These are phyloP conservation scores for Lophius americanus DNA, from an alignment of 2,797 vertebrate species.

Conservation along the genomic window DNA sequence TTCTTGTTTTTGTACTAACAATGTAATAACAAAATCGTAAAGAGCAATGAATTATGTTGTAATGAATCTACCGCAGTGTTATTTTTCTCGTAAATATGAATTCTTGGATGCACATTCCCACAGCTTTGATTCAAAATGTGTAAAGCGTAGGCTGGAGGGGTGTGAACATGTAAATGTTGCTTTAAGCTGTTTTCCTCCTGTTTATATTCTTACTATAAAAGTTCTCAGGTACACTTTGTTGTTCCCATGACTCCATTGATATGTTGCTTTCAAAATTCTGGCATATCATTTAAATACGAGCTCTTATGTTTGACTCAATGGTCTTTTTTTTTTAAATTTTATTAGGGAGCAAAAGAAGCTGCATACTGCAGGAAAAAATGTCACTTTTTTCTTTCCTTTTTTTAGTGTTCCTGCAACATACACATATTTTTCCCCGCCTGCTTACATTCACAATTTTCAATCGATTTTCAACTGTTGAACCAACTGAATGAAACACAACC, in stretches of 20 bases:
- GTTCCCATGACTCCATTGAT: conserved; percentile 78
- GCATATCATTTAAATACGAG: conserved; percentile 1
- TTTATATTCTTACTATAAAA: conserved; percentile 35
- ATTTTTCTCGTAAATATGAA: conserved; percentile 23
- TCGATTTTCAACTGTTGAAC: no score
- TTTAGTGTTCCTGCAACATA: no score
- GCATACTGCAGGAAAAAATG: no score
- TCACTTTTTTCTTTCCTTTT: no score
- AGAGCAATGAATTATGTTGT: background rate
- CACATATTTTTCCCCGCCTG: no score
- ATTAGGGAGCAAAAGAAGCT: no score
- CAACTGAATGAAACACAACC: no score
- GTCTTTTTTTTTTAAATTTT: no score
- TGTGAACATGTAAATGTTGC: conserved; percentile 32
- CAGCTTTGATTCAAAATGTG: conserved; percentile 19
- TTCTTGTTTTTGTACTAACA: conserved; percentile 6
- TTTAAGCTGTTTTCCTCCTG: conserved; percentile 29
- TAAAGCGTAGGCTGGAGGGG: background rate
- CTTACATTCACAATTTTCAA: no score
- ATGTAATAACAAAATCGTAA: background rate
- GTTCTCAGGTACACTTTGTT: conserved; percentile 61
- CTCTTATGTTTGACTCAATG: background rate
- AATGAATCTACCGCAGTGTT: conserved; percentile 26
- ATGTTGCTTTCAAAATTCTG: background rate
- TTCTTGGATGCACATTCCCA: conserved; percentile 16